phyloP scores from a whole-genome alignment of 2,888 invertebrate species.

The Phragmatobia fuliginosa region DNA sequence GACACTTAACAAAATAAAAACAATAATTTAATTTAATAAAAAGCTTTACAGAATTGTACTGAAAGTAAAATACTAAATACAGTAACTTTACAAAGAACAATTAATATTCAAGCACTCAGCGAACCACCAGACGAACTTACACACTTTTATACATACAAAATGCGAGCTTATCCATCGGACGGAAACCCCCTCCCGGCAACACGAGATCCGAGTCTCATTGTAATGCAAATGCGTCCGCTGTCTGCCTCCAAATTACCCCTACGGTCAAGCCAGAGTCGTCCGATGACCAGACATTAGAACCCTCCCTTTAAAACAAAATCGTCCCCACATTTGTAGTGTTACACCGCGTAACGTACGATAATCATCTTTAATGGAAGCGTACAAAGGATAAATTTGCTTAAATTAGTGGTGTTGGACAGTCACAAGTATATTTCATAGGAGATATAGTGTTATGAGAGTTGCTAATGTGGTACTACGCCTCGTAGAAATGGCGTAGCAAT shows the following conservation, averaged over 20 bases:
- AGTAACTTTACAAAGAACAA: slow-evolving; percentile 58
- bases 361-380: slow-evolving; percentile 57
- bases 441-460: slow-evolving; percentile 81
- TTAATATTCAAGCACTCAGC: slow-evolving; percentile 76
- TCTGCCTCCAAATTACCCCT: slow-evolving; percentile 86
- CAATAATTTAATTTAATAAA: slow-evolving; percentile 8
- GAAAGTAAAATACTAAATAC: slow-evolving; percentile 25
- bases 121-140: slow-evolving; percentile 65
- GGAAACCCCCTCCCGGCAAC: slow-evolving; percentile 72
- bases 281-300: slow-evolving; percentile 83
- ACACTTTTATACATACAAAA: slow-evolving; percentile 75
- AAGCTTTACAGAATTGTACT: slow-evolving; percentile 23
- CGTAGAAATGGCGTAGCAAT: slow-evolving; percentile 75
- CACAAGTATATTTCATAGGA: slow-evolving; percentile 78
- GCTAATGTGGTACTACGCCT: slow-evolving; percentile 78
- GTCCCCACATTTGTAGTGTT: slow-evolving; percentile 61
- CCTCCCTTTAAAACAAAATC: slow-evolving; percentile 80
- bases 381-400: slow-evolving; percentile 60
- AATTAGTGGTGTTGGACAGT: slow-evolving; percentile 53
- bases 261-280: slow-evolving; percentile 81
- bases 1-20: too few relatives aligned
- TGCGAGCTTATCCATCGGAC: slow-evolving; percentile 76
- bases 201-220: slow-evolving; percentile 80
- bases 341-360: slow-evolving; percentile 54
- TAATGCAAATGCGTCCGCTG: slow-evolving; percentile 85